These are phyloP conservation scores for Chiroxiphia lanceolata DNA, from an alignment of 2,797 vertebrate species.

Conservation along the genomic window DNA sequence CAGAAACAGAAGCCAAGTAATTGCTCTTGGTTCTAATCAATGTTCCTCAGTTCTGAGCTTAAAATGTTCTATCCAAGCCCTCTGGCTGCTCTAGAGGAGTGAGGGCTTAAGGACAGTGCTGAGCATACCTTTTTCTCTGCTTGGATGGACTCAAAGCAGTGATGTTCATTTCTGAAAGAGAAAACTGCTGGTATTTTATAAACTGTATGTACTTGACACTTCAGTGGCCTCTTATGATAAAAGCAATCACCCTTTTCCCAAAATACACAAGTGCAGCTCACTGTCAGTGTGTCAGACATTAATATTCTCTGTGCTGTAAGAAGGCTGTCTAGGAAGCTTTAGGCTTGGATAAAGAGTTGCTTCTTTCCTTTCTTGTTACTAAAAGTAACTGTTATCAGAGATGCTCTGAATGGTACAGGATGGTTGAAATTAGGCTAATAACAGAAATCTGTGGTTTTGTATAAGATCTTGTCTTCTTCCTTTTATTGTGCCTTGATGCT, in stretches of 20 bases:
- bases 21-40: not conserved
- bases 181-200: accelerated
- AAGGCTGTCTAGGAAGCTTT: not conserved
- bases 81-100: not conserved
- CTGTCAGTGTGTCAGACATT: not conserved
- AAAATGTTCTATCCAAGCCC: not conserved
- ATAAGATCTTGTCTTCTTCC: not conserved
- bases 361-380: not conserved
- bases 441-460: not conserved
- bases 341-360: not conserved
- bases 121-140: not conserved
- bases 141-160: not conserved
- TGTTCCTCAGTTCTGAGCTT: not conserved
- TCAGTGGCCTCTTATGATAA: not conserved
- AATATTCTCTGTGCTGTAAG: not conserved
- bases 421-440: not conserved
- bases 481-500: not conserved
- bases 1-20: not conserved
- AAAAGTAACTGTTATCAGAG: not conserved
- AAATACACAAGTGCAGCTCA: not conserved
- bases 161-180: accelerated
- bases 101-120: not conserved
- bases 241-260: not conserved
- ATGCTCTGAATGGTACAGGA: not conserved
- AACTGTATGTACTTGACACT: too few species aligned